These are phyloP conservation scores for Chymomyza caudatula DNA, from an alignment of 2,888 invertebrate species.

Conservation along the genomic window DNA sequence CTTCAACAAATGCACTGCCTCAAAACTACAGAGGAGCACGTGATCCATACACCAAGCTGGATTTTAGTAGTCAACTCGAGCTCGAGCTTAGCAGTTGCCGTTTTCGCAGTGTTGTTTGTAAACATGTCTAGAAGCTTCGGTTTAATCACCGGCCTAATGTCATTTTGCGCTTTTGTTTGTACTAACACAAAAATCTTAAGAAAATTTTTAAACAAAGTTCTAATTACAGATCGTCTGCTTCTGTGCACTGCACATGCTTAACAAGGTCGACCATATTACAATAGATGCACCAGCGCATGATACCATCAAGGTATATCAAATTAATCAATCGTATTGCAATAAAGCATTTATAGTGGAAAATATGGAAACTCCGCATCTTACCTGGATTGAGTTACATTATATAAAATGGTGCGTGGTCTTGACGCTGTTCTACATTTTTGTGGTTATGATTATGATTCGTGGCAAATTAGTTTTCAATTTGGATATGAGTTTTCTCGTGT, in stretches of 20 bases:
- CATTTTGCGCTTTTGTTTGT: slow-evolving; percentile 51
- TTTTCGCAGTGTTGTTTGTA: slow-evolving; percentile 1
- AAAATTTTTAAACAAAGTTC: neutral
- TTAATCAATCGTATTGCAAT: neutral
- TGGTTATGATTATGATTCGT: slow-evolving; percentile 43
- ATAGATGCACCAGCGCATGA: neutral
- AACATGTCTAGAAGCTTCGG: slow-evolving; percentile 47
- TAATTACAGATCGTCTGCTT: slow-evolving; percentile 44
- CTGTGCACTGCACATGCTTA: slow-evolving; percentile 41
- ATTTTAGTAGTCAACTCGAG: neutral
- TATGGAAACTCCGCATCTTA: slow-evolving; percentile 20
- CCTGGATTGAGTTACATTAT: slow-evolving; percentile 45
- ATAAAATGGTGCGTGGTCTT: slow-evolving; percentile 50
- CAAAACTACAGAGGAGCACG: neutral
- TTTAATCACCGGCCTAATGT: slow-evolving; percentile 32
- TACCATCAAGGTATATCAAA: neutral
- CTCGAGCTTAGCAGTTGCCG: slow-evolving; percentile 22
- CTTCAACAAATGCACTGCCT: neutral
- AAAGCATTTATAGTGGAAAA: slow-evolving; percentile 20
- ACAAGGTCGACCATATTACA: slow-evolving; percentile 38
- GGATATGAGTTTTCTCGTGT: slow-evolving; percentile 39
- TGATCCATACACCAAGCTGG: neutral
- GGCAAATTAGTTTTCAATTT: slow-evolving; percentile 47
- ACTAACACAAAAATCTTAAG: neutral
- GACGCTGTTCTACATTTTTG: slow-evolving; percentile 40